Conservation (phyloP, 1,140 invertebrate genomes). For the Manduca sexta region DNA sequence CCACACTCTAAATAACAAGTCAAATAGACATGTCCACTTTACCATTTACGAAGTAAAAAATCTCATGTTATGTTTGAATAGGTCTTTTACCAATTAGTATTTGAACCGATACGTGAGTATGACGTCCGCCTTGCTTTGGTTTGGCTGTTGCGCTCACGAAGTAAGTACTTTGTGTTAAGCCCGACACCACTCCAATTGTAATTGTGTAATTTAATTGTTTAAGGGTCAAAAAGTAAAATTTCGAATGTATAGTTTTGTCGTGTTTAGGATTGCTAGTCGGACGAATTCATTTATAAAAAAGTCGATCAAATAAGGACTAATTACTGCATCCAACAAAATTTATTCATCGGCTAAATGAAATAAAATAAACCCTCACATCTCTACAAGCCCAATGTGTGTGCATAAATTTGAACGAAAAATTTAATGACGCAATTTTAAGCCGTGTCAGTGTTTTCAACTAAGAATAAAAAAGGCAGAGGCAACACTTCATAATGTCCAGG, state of each 20-base stretch:
- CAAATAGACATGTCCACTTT: constrained; percentile 70
- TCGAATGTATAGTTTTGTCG: background rate
- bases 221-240: background rate
- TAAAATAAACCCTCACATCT: too few species aligned
- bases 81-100: constrained; percentile 71
- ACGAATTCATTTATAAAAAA: too few species aligned
- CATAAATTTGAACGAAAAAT: constrained; percentile 24
- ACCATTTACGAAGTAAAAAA: constrained; percentile 70
- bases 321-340: too few species aligned
- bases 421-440: constrained; percentile 40
- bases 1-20: constrained; percentile 67
- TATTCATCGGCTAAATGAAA: too few species aligned
- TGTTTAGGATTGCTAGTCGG: too few species aligned
- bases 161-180: too few species aligned
- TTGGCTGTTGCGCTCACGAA: constrained; percentile 19
- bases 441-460: constrained; percentile 29
- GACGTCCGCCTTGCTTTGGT: constrained; percentile 41
- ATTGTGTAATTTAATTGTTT: background rate
- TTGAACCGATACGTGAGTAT: constrained; percentile 55
- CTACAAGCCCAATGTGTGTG: constrained; percentile 11
- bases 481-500: constrained; percentile 48
- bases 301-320: too few species aligned
- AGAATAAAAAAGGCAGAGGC: constrained; percentile 29
- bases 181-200: background rate
- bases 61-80: constrained; percentile 66